phyloP scores from a whole-genome alignment of 23 tunicate species.

The Corella eumyota region DNA sequence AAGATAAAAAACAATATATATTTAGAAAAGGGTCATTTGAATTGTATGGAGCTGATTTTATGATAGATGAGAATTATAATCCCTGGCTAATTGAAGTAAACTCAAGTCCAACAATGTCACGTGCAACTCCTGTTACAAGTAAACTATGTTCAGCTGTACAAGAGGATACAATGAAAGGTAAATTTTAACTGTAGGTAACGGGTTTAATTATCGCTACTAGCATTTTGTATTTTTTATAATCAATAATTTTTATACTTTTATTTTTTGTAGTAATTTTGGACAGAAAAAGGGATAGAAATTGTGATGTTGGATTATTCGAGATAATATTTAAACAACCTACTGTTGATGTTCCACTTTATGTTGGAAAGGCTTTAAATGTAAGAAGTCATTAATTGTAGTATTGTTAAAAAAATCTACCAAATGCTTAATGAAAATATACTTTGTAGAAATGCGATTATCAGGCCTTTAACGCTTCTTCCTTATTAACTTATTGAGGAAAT shows the following conservation, averaged over 20 bases:
- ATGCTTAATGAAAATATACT: no score
- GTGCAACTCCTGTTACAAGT: conserved; percentile 75
- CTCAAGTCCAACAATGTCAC: conserved; percentile 93
- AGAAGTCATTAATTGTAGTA: not conserved
- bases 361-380: conserved; percentile 80
- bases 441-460: no score
- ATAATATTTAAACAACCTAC: conserved; percentile 61
- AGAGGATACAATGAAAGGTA: conserved; percentile 94
- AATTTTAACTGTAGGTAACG: not conserved
- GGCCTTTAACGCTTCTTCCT: no score
- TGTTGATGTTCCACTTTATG: conserved; percentile 87
- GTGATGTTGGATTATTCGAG: conserved; percentile 77
- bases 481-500: no score
- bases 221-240: not conserved
- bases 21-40: conserved; percentile 93
- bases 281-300: conserved; percentile 67
- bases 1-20: no score
- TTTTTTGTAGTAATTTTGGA: conserved; percentile 73
- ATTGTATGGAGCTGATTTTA: conserved; percentile 96
- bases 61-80: conserved; percentile 83
- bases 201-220: not conserved
- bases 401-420: no score
- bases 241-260: not conserved
- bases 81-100: conserved; percentile 97
- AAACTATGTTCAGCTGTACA: conserved; percentile 63